These are phyloP conservation scores for Coelinius sp. DNA, from an alignment of 2,888 invertebrate species.

Conservation along the genomic window DNA sequence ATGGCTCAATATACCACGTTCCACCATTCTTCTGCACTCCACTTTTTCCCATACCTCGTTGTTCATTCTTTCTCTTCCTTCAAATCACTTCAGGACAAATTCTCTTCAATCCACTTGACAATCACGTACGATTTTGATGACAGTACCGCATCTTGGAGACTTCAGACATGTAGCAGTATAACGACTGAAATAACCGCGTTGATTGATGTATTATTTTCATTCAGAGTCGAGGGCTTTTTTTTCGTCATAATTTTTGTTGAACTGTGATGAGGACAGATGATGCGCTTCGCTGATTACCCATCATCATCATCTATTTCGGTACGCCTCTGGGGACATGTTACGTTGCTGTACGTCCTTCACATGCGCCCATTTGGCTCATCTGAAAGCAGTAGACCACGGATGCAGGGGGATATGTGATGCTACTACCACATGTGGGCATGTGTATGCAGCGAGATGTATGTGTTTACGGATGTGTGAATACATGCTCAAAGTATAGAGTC, in stretches of 20 bases:
- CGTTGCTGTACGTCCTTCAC: slow-evolving; percentile 25
- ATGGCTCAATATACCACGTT: slow-evolving; percentile 5
- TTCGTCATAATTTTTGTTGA: not conserved
- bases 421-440: not conserved
- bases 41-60: slow-evolving; percentile 35
- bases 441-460: not conserved
- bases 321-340: slow-evolving; percentile 25
- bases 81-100: slow-evolving; percentile 14
- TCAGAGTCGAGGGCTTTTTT: not conserved
- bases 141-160: not conserved
- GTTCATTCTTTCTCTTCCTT: slow-evolving; percentile 32
- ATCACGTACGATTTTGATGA: slow-evolving; percentile 33
- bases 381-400: slow-evolving; percentile 9
- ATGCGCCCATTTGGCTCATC: slow-evolving; percentile 28
- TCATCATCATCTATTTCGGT: slow-evolving; percentile 40
- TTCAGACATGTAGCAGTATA: not conserved
- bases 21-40: slow-evolving; percentile 15
- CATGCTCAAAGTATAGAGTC: slow-evolving; percentile 26
- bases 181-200: not conserved
- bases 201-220: slow-evolving; percentile 8
- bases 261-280: slow-evolving; percentile 24
- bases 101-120: slow-evolving; percentile 21
- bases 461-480: slow-evolving; percentile 8
- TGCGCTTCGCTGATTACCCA: slow-evolving; percentile 31
- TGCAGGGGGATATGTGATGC: not conserved